Conservation (phyloP, 2,888 invertebrate species). For the Cataglyphis rosenhaueri region DNA sequence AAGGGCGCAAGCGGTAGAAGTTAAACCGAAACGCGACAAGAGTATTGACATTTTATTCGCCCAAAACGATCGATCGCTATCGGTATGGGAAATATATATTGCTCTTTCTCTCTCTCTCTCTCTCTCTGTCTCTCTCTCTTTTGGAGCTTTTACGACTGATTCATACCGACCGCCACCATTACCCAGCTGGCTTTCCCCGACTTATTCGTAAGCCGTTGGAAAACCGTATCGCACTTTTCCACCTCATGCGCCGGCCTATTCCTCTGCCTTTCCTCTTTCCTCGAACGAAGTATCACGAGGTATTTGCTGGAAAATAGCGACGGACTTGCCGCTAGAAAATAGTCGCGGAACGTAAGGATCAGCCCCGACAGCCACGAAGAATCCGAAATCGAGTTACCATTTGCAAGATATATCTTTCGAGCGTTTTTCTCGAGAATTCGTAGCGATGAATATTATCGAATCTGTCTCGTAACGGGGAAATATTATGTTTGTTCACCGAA, state of each 20-base stretch:
- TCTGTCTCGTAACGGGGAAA: conserved; percentile 10
- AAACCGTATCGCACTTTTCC: conserved; percentile 41
- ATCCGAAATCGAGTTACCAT: conserved; percentile 43
- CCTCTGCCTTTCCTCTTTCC: background rate
- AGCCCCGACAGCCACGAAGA: conserved; percentile 13
- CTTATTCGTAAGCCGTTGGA: conserved; percentile 37
- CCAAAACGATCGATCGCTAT: conserved; percentile 47
- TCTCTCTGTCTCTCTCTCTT: background rate
- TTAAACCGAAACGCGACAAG: conserved; percentile 52
- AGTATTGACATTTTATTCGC: conserved; percentile 50
- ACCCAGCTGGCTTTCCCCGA: conserved; percentile 38
- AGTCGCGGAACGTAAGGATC: conserved; percentile 16
- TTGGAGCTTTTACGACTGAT: conserved; percentile 42
- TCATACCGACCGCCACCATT: conserved; percentile 42
- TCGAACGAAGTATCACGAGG: background rate
- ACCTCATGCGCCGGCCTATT: conserved; percentile 23
- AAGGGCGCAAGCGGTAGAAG: background rate
- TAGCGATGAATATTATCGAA: conserved; percentile 31
- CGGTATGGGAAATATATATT: conserved; percentile 39
- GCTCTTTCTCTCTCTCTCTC: background rate
- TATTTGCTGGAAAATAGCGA: conserved; percentile 12
- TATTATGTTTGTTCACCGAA: conserved; percentile 10
- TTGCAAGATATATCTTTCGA: conserved; percentile 23
- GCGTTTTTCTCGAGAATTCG: conserved; percentile 16
- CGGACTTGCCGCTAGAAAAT: conserved; percentile 1